Conservation (phyloP, 1,140 invertebrate species). For the Brachionus koreanus region DNA sequence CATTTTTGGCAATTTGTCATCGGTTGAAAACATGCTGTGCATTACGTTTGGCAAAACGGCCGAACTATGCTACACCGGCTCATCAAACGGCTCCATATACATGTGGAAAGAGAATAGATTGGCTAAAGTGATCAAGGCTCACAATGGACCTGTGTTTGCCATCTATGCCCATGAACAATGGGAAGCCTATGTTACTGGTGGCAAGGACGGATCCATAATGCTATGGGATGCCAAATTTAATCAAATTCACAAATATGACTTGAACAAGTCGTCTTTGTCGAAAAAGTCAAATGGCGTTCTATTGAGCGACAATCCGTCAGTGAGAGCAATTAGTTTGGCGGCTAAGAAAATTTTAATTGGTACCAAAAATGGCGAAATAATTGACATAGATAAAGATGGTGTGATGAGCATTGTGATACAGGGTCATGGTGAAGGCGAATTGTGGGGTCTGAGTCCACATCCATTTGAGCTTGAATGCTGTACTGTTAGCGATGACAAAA, state of each 20-base stretch:
- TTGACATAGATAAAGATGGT: slow-evolving; percentile 57
- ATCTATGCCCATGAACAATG: slow-evolving; percentile 57
- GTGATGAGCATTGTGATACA: slow-evolving; percentile 54
- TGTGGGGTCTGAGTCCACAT: slow-evolving; percentile 58
- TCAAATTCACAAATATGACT: slow-evolving; percentile 54
- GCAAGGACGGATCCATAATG: slow-evolving; percentile 57
- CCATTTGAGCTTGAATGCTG: slow-evolving; percentile 52
- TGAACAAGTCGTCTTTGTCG: slow-evolving; percentile 51
- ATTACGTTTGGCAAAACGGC: slow-evolving; percentile 53
- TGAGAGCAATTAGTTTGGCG: slow-evolving; percentile 56
- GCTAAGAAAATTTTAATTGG: slow-evolving; percentile 54
- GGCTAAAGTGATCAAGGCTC: slow-evolving; percentile 54
- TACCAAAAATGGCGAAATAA: slow-evolving; percentile 56
- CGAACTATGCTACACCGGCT: slow-evolving; percentile 56
- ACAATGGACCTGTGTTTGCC: slow-evolving; percentile 59
- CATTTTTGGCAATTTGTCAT: slow-evolving; percentile 51
- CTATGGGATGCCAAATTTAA: slow-evolving; percentile 58
- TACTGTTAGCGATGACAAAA: slow-evolving; percentile 58
- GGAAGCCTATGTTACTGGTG: slow-evolving; percentile 59
- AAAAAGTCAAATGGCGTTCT: slow-evolving; percentile 51
- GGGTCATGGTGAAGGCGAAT: slow-evolving; percentile 57
- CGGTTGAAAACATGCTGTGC: slow-evolving; percentile 56
- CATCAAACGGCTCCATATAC: slow-evolving; percentile 56
- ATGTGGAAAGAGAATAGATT: slow-evolving; percentile 53
- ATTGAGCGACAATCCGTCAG: slow-evolving; percentile 51